Evolutionary conservation across 1,140 invertebrate species (phyloP).

Genomic region (Agrypnia vestita): DNA sequence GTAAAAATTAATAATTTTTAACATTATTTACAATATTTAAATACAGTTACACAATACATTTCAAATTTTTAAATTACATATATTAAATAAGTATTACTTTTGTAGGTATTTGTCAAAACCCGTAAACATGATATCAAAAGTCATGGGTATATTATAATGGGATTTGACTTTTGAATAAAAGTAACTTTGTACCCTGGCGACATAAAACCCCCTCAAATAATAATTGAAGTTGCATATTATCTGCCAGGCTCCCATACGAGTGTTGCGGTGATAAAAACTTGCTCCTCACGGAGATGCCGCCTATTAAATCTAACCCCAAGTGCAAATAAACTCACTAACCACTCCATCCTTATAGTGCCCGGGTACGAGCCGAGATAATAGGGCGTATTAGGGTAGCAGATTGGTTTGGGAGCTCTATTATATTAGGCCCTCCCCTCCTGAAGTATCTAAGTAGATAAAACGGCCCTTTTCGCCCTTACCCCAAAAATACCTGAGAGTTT

Average conservation of each 20-base stretch:
- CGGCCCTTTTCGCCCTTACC: neutral
- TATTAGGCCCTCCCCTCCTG: conserved; percentile 23
- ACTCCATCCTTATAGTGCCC: neutral
- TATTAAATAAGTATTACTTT: too few species aligned
- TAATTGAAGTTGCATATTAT: neutral
- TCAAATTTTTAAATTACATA: too few species aligned
- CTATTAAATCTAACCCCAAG: conserved; percentile 36
- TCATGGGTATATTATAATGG: neutral
- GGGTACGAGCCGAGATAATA: conserved; percentile 12
- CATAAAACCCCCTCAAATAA: neutral
- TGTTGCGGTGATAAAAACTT: conserved; percentile 22
- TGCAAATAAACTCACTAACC: conserved; percentile 28
- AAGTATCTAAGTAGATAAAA: conserved; percentile 32
- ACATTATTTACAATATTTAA: too few species aligned
- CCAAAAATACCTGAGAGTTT: conserved; percentile 15
- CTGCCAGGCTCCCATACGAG: neutral
- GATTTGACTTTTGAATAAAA: neutral
- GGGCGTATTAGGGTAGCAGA: conserved; percentile 31
- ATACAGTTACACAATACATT: too few species aligned
- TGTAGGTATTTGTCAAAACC: neutral
- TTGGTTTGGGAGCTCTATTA: conserved; percentile 34
- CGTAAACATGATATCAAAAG: neutral
- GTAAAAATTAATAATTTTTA: too few species aligned
- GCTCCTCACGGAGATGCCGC: conserved; percentile 3
- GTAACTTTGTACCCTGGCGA: neutral